A percentile compares a stretch with the other conserved stretches of the same genome.
Conservation (phyloP, 2,113 vertebrate genomes). For the Oryzias celebensis region DNA sequence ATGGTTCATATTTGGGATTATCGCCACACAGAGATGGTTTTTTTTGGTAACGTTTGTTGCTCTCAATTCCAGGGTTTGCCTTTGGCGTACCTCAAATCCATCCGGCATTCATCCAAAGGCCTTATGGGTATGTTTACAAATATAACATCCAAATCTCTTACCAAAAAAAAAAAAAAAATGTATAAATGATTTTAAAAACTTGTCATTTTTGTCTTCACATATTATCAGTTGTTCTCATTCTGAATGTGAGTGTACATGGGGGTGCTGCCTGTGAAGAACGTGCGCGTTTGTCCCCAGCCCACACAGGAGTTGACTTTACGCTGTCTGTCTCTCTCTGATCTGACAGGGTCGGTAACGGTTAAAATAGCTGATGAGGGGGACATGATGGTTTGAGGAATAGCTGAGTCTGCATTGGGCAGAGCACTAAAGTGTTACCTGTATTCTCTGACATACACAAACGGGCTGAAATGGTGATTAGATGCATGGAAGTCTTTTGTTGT, state of each 20-base stretch:
- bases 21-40: background rate
- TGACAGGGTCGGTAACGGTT: constrained; percentile 98
- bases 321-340: constrained; percentile 98
- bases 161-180: constrained; percentile 26
- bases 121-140: constrained; percentile 87
- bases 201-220: constrained; percentile 1
- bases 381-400: constrained; percentile 96
- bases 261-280: constrained; percentile 68
- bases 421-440: constrained; percentile 92
- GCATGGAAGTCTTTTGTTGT: constrained; percentile 89
- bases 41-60: background rate
- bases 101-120: constrained; percentile 93
- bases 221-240: constrained; percentile 21
- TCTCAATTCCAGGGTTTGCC: constrained; percentile 85
- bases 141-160: constrained; percentile 1
- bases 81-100: constrained; percentile 95
- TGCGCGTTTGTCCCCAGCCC: constrained; percentile 46
- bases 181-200: background rate
- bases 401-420: constrained; percentile 94
- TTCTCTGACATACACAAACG: constrained; percentile 91
- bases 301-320: constrained; percentile 87
- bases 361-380: constrained; percentile 89
- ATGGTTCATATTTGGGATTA: background rate
- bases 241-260: constrained; percentile 62
- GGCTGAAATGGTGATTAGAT: constrained; percentile 99